These are phyloP conservation scores for Akabosia matsudoensis DNA, from an alignment of 1,140 invertebrate species.

Conservation along the genomic window DNA sequence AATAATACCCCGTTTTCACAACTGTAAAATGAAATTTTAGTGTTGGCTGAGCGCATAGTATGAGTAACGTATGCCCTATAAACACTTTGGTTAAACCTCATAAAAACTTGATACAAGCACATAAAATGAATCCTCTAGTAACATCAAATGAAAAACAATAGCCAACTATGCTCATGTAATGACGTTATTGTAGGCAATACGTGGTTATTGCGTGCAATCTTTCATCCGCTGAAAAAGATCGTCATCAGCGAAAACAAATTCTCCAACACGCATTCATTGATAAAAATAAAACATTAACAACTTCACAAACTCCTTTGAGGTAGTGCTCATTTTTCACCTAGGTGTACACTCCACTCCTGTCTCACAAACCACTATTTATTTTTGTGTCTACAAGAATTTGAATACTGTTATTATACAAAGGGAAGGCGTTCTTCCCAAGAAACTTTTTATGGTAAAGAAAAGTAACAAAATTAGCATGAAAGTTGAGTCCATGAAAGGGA, in stretches of 20 bases:
- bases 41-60: not conserved
- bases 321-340: too few relatives aligned
- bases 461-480: constrained; percentile 12
- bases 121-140: not conserved
- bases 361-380: not conserved
- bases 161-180: not conserved
- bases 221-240: too few relatives aligned
- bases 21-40: not conserved
- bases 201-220: too few relatives aligned
- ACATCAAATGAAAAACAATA: not conserved
- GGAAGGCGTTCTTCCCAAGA: not conserved
- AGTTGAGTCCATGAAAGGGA: not conserved
- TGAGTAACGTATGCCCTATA: not conserved
- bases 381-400: not conserved
- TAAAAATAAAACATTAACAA: too few relatives aligned
- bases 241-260: too few relatives aligned
- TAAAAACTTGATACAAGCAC: not conserved
- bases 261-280: too few relatives aligned
- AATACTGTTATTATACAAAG: not conserved
- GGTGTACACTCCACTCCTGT: not conserved
- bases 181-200: not conserved
- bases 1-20: not conserved
- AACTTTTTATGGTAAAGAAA: too few relatives aligned
- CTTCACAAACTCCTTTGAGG: too few relatives aligned
- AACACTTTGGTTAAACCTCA: not conserved